These are phyloP conservation scores for Brachymystax lenok DNA, from an alignment of 2,797 vertebrate genomes.

Conservation along the genomic window DNA sequence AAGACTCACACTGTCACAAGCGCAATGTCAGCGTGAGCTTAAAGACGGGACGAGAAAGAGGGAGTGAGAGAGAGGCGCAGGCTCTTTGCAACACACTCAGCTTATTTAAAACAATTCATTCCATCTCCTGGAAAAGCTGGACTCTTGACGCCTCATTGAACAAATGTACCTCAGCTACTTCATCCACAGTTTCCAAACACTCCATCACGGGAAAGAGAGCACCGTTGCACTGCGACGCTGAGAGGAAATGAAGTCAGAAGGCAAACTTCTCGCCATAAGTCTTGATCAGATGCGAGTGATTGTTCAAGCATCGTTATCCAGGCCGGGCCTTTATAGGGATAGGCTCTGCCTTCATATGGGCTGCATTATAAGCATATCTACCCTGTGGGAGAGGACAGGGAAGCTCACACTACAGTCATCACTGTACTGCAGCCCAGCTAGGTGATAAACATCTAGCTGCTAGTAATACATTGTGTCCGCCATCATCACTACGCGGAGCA, in stretches of 20 bases:
- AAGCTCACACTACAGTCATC: constrained; percentile 52
- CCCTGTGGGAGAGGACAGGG: constrained; percentile 52
- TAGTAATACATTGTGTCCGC: constrained; percentile 61
- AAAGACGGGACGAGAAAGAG: constrained; percentile 46
- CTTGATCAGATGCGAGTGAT: constrained; percentile 69
- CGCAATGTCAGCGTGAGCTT: constrained; percentile 40
- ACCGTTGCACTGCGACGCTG: constrained; percentile 41
- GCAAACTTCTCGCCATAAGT: constrained; percentile 68
- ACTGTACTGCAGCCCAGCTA: constrained; percentile 46
- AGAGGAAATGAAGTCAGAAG: constrained; percentile 71
- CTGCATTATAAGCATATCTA: constrained; percentile 70
- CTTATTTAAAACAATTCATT: constrained; percentile 69
- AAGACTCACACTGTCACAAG: constrained; percentile 44
- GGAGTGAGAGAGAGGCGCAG: constrained; percentile 22
- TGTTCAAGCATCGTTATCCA: constrained; percentile 72
- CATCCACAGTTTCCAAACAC: constrained; percentile 62
- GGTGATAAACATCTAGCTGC: constrained; percentile 65
- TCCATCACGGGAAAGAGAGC: constrained; percentile 60
- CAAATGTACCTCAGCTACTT: constrained; percentile 69
- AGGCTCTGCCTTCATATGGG: constrained; percentile 61
- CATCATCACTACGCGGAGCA: constrained; percentile 62
- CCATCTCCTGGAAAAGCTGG: constrained; percentile 66
- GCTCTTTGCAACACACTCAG: constrained; percentile 55
- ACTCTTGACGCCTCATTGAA: constrained; percentile 76
- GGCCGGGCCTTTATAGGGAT: constrained; percentile 66